Conservation (phyloP, 1,140 invertebrate species). For the Matsumurasca onukii region DNA sequence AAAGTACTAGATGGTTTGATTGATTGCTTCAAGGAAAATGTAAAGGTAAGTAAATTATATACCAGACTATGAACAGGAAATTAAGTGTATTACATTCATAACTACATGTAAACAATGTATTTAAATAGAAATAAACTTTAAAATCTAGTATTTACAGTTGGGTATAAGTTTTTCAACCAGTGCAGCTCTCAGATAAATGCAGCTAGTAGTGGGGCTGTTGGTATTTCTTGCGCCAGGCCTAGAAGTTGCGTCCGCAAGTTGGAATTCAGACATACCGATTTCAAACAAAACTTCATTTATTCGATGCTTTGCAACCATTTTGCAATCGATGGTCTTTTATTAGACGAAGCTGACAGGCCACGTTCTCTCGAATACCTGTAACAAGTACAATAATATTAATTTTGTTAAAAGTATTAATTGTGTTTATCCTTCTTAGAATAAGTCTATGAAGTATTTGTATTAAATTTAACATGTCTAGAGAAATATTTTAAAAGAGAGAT, state of each 20-base stretch:
- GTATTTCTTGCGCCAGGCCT: constrained; percentile 14
- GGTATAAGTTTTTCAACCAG: too few species aligned
- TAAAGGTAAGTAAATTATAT: neutral
- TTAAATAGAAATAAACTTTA: too few species aligned
- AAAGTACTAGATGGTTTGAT: too few species aligned
- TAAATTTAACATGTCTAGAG: neutral
- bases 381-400: constrained; percentile 2
- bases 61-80: too few species aligned
- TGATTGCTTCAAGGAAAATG: too few species aligned
- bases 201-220: constrained; percentile 14
- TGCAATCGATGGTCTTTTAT: constrained; percentile 17
- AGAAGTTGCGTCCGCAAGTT: neutral
- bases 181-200: too few species aligned
- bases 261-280: constrained; percentile 17
- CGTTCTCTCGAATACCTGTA: constrained; percentile 18
- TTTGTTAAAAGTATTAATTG: constrained; percentile 3
- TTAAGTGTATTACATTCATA: too few species aligned
- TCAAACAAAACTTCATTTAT: constrained; percentile 9
- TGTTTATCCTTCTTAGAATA: constrained; percentile 16
- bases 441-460: constrained; percentile 1
- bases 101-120: too few species aligned
- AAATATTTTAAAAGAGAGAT: neutral
- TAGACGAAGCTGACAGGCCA: constrained; percentile 14
- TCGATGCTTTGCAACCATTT: constrained; percentile 16
- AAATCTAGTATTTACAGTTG: too few species aligned